phyloP scores from a whole-genome alignment of 2,113 vertebrate genomes.

The Eira barbara region DNA sequence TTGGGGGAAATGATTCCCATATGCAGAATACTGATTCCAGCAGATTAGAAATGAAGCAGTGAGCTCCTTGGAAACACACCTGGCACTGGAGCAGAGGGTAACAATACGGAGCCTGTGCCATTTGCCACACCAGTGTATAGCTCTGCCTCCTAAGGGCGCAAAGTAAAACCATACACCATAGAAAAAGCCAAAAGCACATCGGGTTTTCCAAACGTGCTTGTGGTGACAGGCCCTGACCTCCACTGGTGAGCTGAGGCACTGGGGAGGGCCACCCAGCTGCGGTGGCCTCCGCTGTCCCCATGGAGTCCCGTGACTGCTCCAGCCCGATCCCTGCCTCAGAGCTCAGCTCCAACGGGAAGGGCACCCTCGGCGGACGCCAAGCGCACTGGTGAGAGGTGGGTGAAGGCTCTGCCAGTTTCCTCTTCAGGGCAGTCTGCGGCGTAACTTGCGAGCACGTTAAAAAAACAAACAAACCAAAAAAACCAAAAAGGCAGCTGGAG shows the following conservation, averaged over 20 bases:
- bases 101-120: accelerated
- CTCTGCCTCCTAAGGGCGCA: not conserved
- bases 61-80: not conserved
- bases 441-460: not conserved
- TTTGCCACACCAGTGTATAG: accelerated
- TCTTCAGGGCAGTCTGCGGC: not conserved
- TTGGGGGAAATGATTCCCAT: not conserved
- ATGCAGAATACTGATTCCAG: not conserved
- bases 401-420: not conserved
- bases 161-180: not conserved
- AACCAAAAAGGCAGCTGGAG: not conserved
- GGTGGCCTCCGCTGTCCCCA: not conserved
- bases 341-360: not conserved
- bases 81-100: not conserved
- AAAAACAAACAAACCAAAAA: not conserved
- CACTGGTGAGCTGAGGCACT: accelerated
- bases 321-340: not conserved
- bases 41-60: not conserved
- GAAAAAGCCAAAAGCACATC: not conserved
- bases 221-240: not conserved
- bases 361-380: not conserved
- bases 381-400: too few species aligned
- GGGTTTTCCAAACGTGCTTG: not conserved
- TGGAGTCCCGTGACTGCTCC: too few species aligned
- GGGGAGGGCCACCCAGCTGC: not conserved